Evolutionary conservation across 2,113 vertebrate species (phyloP).

Genomic region (Mus spicilegus): DNA sequence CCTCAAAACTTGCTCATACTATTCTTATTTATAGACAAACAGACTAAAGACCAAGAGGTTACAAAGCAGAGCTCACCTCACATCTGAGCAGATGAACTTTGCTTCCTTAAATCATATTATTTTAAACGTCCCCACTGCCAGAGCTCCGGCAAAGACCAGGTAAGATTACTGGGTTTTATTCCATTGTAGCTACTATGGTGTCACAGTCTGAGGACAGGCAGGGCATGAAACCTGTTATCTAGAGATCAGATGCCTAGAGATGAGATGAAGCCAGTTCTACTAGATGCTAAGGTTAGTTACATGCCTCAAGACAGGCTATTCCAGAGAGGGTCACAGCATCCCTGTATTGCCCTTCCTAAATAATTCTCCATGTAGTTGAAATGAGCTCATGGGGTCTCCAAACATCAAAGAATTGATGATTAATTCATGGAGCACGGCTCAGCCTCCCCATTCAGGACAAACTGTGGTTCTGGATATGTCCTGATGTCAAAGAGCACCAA

Average conservation of each 20-base stretch:
- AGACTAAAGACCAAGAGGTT: background rate
- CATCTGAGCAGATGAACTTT: background rate
- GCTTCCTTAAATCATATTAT: background rate
- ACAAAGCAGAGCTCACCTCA: background rate
- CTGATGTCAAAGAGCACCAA: background rate
- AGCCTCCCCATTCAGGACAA: accelerated
- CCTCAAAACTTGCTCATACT: background rate
- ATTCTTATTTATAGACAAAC: background rate
- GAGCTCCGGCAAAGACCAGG: background rate
- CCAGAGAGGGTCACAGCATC: background rate
- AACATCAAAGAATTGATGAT: background rate
- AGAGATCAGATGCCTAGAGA: background rate
- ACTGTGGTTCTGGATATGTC: background rate
- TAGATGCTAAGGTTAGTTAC: background rate
- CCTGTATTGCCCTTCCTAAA: background rate
- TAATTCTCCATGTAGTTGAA: background rate
- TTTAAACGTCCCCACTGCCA: background rate
- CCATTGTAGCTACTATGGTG: background rate
- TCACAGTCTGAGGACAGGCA: background rate
- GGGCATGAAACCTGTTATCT: background rate
- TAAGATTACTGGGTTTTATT: background rate
- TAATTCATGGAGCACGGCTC: background rate
- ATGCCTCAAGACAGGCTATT: background rate
- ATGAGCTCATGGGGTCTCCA: background rate
- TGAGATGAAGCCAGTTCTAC: background rate